Evolutionary conservation across 2,888 invertebrate genomes (phyloP).

Genomic region (Caenorhabditis sp.): DNA sequence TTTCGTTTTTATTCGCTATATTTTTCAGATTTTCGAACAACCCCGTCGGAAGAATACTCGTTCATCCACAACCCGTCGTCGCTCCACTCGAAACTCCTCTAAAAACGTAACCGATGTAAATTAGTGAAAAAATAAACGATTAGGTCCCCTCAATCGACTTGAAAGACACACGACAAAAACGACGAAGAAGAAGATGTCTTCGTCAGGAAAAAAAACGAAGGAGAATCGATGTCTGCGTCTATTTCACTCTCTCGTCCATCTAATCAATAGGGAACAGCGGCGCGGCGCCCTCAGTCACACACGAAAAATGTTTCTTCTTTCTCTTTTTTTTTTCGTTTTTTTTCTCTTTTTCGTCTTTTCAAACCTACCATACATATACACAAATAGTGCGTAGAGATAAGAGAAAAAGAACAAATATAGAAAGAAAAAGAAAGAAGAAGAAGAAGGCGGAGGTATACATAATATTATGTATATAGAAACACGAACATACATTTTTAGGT

Average conservation of each 20-base stretch:
- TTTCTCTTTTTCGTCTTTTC: background rate
- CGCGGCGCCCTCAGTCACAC: background rate
- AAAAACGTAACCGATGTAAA: background rate
- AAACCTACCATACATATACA: background rate
- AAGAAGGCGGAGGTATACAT: background rate
- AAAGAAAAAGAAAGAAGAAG: background rate
- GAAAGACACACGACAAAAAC: background rate
- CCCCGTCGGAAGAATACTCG: background rate
- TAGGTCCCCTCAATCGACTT: background rate
- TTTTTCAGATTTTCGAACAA: background rate
- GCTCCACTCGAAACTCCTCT: background rate
- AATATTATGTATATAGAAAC: background rate
- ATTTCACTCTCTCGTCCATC: background rate
- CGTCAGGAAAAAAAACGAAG: constrained; percentile 1
- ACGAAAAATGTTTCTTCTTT: background rate
- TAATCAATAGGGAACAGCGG: constrained; percentile 1
- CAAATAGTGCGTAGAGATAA: background rate
- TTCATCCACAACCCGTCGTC: background rate
- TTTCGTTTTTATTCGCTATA: no score
- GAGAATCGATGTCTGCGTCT: background rate
- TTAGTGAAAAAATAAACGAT: background rate
- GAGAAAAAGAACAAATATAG: background rate
- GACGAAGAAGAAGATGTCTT: background rate
- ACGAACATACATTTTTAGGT: background rate
- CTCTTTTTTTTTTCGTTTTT: background rate